phyloP scores from a whole-genome alignment of 2,888 invertebrate genomes.

The Agrochola litura region DNA sequence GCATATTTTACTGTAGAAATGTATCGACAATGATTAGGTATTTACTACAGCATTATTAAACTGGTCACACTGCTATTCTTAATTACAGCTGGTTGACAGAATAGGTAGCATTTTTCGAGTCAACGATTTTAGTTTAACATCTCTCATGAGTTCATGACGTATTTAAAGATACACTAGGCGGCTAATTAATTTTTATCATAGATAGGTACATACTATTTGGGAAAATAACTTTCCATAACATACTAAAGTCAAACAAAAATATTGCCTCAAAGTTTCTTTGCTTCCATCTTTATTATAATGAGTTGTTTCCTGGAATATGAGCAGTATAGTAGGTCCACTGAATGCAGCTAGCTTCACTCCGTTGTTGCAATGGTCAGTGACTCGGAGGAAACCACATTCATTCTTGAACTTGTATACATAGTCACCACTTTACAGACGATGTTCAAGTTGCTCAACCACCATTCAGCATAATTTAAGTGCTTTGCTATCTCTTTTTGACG shows the following conservation, averaged over 20 bases:
- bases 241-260: background rate
- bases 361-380: constrained; percentile 62
- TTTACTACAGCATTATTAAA: background rate
- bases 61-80: background rate
- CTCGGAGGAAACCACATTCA: constrained; percentile 36
- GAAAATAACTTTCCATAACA: background rate
- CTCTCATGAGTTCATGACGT: too few species aligned
- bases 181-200: background rate
- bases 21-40: background rate
- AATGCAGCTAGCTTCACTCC: constrained; percentile 45
- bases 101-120: background rate
- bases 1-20: background rate
- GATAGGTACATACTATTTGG: too few species aligned
- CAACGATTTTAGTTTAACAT: background rate
- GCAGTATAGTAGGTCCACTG: background rate
- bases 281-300: background rate
- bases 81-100: background rate
- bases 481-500: constrained; percentile 46
- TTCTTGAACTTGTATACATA: constrained; percentile 38
- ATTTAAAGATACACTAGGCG: background rate
- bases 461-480: constrained; percentile 20
- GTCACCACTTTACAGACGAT: constrained; percentile 25
- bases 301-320: background rate
- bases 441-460: constrained; percentile 37
- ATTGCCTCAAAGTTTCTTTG: background rate